phyloP scores from a whole-genome alignment of 2,113 vertebrate species.

The Menidia beryllina region DNA sequence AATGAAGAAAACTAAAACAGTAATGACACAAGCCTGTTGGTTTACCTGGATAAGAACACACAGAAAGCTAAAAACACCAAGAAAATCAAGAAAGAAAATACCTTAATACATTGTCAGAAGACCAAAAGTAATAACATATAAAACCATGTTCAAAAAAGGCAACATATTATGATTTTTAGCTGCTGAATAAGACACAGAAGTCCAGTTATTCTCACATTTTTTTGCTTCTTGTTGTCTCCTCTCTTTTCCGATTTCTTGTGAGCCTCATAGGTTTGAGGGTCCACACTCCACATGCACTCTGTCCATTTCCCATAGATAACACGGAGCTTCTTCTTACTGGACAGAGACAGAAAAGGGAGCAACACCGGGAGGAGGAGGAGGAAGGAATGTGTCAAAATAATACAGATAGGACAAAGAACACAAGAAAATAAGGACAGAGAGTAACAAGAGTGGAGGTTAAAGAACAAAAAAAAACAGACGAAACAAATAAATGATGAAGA shows the following conservation, averaged over 20 bases:
- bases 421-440: background rate
- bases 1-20: background rate
- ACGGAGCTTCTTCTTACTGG: conserved; percentile 93
- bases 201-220: conserved; percentile 54
- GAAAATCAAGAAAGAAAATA: background rate
- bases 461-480: background rate
- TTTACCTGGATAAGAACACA: conserved; percentile 32
- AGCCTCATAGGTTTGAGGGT: conserved; percentile 85
- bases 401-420: background rate
- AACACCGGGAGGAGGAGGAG: background rate
- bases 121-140: background rate
- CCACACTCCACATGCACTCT: conserved; percentile 93
- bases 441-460: too few relatives aligned
- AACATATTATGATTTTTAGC: background rate
- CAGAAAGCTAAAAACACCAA: conserved; percentile 12
- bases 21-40: conserved; percentile 1
- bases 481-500: too few relatives aligned
- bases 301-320: conserved; percentile 99
- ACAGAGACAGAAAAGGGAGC: background rate
- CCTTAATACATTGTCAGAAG: background rate
- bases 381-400: background rate
- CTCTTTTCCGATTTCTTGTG: conserved; percentile 89
- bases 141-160: background rate
- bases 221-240: conserved; percentile 78
- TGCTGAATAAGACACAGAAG: background rate